A percentile compares a stretch with the other conserved stretches of the same genome.
Conservation (phyloP, 2,113 vertebrate genomes). For the Sapajus apella region DNA sequence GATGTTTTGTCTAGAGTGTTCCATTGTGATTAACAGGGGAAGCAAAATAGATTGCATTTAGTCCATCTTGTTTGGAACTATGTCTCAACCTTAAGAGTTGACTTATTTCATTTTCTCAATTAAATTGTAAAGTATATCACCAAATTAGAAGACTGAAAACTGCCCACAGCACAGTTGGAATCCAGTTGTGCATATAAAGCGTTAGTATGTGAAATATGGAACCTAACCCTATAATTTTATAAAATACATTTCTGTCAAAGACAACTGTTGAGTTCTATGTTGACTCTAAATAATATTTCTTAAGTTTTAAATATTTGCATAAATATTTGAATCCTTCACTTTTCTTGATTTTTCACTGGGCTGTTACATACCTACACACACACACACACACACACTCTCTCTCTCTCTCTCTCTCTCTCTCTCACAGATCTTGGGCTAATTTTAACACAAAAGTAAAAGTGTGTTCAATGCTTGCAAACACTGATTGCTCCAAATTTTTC, state of each 20-base stretch:
- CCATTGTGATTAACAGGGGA: neutral
- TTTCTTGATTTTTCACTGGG: neutral
- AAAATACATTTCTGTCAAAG: neutral
- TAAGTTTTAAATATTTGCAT: neutral
- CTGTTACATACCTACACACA: neutral
- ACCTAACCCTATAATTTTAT: neutral
- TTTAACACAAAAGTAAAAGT: neutral
- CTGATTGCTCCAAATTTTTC: neutral
- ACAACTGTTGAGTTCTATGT: neutral
- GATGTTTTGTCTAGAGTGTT: neutral
- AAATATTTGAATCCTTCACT: neutral
- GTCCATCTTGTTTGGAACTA: neutral
- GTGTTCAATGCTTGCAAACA: neutral
- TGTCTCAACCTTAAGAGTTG: neutral
- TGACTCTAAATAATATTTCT: neutral
- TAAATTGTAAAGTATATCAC: neutral
- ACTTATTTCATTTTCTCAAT: constrained; percentile 6
- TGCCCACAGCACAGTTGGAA: neutral
- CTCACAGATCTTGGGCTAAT: neutral
- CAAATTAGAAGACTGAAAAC: neutral
- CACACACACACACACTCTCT: neutral
- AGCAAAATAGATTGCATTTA: constrained; percentile 21
- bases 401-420: too few relatives aligned
- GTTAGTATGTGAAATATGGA: neutral
- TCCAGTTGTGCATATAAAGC: neutral